Evolutionary conservation across 1,140 invertebrate genomes (phyloP).

Genomic region (Caenorhabditis brenneri): DNA sequence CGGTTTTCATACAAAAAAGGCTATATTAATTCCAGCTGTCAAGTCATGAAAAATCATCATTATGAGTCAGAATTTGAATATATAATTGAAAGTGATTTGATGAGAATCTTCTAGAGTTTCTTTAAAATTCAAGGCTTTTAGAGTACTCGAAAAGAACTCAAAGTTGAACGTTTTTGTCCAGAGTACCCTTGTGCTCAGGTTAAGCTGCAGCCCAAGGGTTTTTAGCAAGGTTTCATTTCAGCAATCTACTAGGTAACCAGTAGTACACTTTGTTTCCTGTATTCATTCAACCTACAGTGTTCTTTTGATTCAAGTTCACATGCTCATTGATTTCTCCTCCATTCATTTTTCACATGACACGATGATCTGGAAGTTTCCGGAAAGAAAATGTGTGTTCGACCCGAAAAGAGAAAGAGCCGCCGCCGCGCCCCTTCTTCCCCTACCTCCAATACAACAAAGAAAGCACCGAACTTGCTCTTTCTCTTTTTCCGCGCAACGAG

Average conservation of each 20-base stretch:
- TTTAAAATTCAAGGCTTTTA: too few species aligned
- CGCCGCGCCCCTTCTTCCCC: background rate
- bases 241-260: too few species aligned
- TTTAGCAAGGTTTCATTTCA: too few species aligned
- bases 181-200: too few species aligned
- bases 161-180: too few species aligned
- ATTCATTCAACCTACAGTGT: background rate
- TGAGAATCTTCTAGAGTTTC: background rate
- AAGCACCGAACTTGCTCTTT: background rate
- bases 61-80: background rate
- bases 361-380: slow-evolving; percentile 38
- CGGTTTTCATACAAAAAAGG: background rate
- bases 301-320: background rate
- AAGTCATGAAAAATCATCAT: background rate
- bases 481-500: background rate
- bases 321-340: slow-evolving; percentile 15
- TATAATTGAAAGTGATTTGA: background rate
- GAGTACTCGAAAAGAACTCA: too few species aligned
- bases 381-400: slow-evolving; percentile 14
- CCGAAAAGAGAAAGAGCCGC: too few species aligned
- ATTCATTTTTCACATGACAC: slow-evolving; percentile 13
- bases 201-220: too few species aligned
- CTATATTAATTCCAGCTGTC: background rate
- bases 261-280: background rate
- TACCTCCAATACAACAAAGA: background rate